A percentile compares a stretch with the other conserved stretches of the same genome.
Evolutionary conservation across 2,888 invertebrate genomes (phyloP).

Genomic region (Cistogaster globosa): DNA sequence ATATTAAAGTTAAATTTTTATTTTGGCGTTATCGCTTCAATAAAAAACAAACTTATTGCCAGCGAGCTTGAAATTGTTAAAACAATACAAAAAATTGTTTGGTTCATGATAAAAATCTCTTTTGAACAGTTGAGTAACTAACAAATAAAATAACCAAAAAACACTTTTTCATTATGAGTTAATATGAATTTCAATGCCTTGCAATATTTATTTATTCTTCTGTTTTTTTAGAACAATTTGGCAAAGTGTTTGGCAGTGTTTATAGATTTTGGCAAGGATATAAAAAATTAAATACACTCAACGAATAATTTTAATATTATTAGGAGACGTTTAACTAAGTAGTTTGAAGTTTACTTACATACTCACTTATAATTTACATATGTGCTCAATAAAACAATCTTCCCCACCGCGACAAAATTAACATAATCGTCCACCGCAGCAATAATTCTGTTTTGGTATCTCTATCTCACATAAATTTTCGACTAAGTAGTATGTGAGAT

Average conservation of each 20-base stretch:
- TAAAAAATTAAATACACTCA: constrained; percentile 44
- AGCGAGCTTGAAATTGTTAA: background rate
- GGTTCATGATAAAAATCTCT: constrained; percentile 52
- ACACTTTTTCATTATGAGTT: constrained; percentile 53
- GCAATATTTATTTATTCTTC: constrained; percentile 22
- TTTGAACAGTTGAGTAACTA: constrained; percentile 27
- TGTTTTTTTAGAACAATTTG: constrained; percentile 56
- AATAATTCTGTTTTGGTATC: no score
- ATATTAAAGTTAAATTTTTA: background rate
- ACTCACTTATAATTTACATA: no score
- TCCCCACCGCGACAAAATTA: no score
- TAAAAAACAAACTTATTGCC: background rate
- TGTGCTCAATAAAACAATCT: no score
- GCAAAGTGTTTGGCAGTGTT: constrained; percentile 61
- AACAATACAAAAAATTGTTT: constrained; percentile 19
- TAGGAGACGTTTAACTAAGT: background rate
- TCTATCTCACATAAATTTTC: no score
- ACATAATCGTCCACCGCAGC: no score
- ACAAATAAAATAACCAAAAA: constrained; percentile 42
- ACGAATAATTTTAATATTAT: background rate
- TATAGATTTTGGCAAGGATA: constrained; percentile 50
- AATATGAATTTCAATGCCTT: constrained; percentile 56
- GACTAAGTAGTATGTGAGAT: no score
- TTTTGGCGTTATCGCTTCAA: background rate
- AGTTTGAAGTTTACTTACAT: no score